Evolutionary conservation across 2,888 invertebrate species (phyloP), one percentile per base, ranked within the genome.

Genomic region (Eupelmus urozonus): DNA sequence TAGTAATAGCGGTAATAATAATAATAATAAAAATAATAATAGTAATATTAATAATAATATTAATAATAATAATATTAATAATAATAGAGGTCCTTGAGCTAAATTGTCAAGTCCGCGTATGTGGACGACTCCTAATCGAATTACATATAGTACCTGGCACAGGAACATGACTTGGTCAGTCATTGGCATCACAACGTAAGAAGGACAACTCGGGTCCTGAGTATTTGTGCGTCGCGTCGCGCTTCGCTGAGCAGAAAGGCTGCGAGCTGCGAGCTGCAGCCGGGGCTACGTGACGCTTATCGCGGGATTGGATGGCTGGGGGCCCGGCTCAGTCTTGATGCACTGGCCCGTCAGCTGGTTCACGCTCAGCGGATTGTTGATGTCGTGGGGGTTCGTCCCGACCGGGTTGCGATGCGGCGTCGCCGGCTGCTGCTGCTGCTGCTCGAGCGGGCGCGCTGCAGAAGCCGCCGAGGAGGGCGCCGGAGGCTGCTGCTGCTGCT

Each of bases 341-440:
- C 90, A 90, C 89, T 95, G 94, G 84, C 95, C 95, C 80, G 96
- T 96, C 84, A 97, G 91, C 91, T 97, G 96, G 86, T 96, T 96
- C 78, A 97, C 96, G 90, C 96, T 96, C 57, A 97, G 92, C 76
- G 97, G 97, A 92, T 97, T 97, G 91, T 97, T 97, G 82, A 96
- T 94, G 91, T 97, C 97, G 84, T 96, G 94, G 55, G 97, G 97
- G 91, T 97, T 97, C 62, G 96, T 96, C 79, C 97, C 97, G 76
- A 97, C 96, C 55, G 97, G 97, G 90, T 96, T 93, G 82, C 96
- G 92, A 82, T 92, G 91, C 84, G 91, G 85, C 78, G 85, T 84
- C 69, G 88, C 84, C 84, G 90, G 85, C 76, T 85, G 84, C 70
- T 88, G 85, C 45, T 90, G 90, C 65, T 90, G 89, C 34, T 90